Conservation (phyloP, 2,888 invertebrate genomes). For the Tholera decimalis region DNA sequence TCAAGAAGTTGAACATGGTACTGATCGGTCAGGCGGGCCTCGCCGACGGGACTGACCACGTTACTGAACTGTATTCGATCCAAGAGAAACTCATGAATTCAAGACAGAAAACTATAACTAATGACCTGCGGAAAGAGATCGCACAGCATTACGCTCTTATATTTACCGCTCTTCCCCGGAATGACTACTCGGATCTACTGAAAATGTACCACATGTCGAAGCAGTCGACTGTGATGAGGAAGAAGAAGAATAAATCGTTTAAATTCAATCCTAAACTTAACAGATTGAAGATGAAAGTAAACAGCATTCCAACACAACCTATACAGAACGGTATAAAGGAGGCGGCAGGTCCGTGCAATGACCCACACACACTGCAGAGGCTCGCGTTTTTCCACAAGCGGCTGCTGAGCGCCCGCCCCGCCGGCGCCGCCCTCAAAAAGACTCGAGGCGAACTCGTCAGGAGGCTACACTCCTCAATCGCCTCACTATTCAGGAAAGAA, state of each 20-base stretch:
- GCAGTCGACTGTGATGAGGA: slow-evolving; percentile 59
- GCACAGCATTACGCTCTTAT: slow-evolving; percentile 88
- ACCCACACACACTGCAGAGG: slow-evolving; percentile 64
- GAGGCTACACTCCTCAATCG: slow-evolving; percentile 74
- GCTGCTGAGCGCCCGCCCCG: slow-evolving; percentile 69
- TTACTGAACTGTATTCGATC: slow-evolving; percentile 83
- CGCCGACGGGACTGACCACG: slow-evolving; percentile 85
- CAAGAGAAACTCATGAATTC: slow-evolving; percentile 78
- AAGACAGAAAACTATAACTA: slow-evolving; percentile 77
- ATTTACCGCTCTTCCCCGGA: slow-evolving; percentile 85
- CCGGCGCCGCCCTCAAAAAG: slow-evolving; percentile 71
- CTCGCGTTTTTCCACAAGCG: slow-evolving; percentile 73
- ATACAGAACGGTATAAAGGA: slow-evolving; percentile 50
- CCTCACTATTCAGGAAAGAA: slow-evolving; percentile 68
- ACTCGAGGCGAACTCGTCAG: slow-evolving; percentile 70
- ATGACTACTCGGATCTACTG: slow-evolving; percentile 83
- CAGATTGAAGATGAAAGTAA: slow-evolving; percentile 65
- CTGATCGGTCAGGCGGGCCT: slow-evolving; percentile 92
- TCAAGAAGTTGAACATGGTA: slow-evolving; percentile 91
- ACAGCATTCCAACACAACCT: slow-evolving; percentile 67
- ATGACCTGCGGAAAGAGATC: slow-evolving; percentile 86
- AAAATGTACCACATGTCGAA: slow-evolving; percentile 74
- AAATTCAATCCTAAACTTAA: slow-evolving; percentile 66
- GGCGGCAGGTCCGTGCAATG: slow-evolving; percentile 31
- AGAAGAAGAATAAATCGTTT: slow-evolving; percentile 69